Base-by-base conservation (phyloP, 1,140 invertebrate genomes). In the Xylocopa sonorina region DNA sequence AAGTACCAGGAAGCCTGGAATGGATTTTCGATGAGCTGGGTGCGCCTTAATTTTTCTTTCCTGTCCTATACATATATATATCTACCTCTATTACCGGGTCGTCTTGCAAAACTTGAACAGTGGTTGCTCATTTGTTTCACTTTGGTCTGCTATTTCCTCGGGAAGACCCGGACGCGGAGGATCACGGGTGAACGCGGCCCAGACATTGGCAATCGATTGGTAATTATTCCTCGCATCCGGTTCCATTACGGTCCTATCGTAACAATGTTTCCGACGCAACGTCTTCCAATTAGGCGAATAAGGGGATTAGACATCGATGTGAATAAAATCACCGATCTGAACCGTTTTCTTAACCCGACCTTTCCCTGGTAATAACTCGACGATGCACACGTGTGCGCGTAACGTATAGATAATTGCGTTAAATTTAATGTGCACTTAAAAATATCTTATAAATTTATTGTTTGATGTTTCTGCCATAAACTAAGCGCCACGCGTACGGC, bases 211-310 rank as follows among this genome's bases (percentile, higher is more conserved):
- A n/a, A 75, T 75, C 73, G 73, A 75, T 75, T 32, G 63, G 50
- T 34, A 75, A 75, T 75, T 67, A 66, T 75, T 75, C 48, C 9
- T 43, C 50, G 41, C 55, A n/a, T 77, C 74, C 53, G 29, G 66
- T 68, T 57, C 51, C 21, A 34, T 68, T 76, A 24, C 73, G 18
- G 18, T 32, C 21, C 62, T 18, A 67, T 32, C 62, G 34, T 43
- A 18, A 43, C 29, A 12, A 18, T 21, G 38, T 7, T n/a, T 24
- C 0, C 12, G 29, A 3, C 32, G 12, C n/a, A 46, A 16, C 29
- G 6, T 48, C 29, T 60, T 7, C 18, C 1, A 2, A 7, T 14
- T 12, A 21, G 21, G 43, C 27, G 32, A n/a, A 34, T 21, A 7
- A 12, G 14, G 32, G 21, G 5, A 0, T 21, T 38, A n/a, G 2